phyloP scores from a whole-genome alignment of 1,140 invertebrate species.

The Brachionus sp. region DNA sequence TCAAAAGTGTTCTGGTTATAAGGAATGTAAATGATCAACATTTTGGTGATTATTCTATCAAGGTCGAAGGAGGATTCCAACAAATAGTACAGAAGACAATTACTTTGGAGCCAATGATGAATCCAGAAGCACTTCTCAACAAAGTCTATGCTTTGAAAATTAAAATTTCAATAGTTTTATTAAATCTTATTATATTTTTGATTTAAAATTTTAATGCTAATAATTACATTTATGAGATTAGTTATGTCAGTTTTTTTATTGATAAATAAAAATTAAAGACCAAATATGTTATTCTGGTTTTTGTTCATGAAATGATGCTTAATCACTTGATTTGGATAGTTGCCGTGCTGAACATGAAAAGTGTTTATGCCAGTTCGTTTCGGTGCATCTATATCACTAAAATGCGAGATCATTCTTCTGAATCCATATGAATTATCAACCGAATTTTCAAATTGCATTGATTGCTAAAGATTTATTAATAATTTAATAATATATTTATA shows the following conservation, averaged over 20 bases:
- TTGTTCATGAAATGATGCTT: constrained; percentile 22
- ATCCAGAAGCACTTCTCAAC: neutral
- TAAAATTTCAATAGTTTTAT: neutral
- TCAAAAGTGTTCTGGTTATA: constrained; percentile 28
- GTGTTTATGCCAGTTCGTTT: constrained; percentile 45
- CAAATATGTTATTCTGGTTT: constrained; percentile 36
- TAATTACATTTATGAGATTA: neutral
- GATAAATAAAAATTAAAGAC: constrained; percentile 2
- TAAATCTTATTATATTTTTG: neutral
- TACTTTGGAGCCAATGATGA: constrained; percentile 34
- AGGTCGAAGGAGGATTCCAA: constrained; percentile 24
- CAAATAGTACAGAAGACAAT: constrained; percentile 44
- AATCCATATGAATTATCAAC: constrained; percentile 31
- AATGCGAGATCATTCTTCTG: constrained; percentile 37
- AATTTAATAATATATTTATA: neutral
- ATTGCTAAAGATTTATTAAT: constrained; percentile 1
- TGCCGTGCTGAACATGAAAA: constrained; percentile 35
- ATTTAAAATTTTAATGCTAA: neutral
- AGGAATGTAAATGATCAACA: constrained; percentile 35
- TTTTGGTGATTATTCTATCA: constrained; percentile 43
- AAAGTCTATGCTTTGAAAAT: neutral
- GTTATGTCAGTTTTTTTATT: neutral
- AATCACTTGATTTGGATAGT: constrained; percentile 44
- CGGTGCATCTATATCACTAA: constrained; percentile 43
- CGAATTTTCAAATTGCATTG: neutral